Evolutionary conservation across 1,140 invertebrate genomes (phyloP), one percentile per base, ranked within the genome.

Genomic region (Coelopa frigida): DNA sequence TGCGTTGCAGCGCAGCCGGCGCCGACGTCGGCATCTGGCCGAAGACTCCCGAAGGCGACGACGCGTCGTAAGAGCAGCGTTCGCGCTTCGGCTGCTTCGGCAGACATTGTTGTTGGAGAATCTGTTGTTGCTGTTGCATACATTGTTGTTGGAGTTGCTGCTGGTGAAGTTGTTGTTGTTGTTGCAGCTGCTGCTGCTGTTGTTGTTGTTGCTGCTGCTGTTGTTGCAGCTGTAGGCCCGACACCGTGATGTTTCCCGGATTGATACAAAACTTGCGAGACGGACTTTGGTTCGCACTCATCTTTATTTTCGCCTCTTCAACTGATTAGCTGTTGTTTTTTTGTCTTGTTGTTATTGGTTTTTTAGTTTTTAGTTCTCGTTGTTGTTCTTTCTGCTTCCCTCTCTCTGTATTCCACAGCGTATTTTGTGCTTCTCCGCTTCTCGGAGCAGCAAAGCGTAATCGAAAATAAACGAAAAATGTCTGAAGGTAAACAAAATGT

Each of bases 131-230:
- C 17, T 40, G 15, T 39, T 23, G 10, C 5, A 14, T n/a, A 23
- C 21, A 18, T 14, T 29, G 39, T 29, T 14, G 5, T 42, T 42
- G 15, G 18, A 20, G 22, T 37, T 37, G 15, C 12, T n/a, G n/a
- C n/a, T n/a, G n/a, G n/a, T n/a, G n/a, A n/a, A n/a, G 14, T 29
- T 42, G 6, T 42, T 29, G 24, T 17, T 42, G 11, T 1, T 26
- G n/a, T 42, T 29, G 23, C 12, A n/a, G 6, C 21, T 26, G 11
- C 15, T 31, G 15, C 29, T 37, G 21, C 24, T 47, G 14, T 47
- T 18, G 18, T 45, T 45, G 26, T 35, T 33, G n/a, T 36, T 35
- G 32, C 48, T 55, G 47, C 44, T 48, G 41, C 32, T 51, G 39
- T 55, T 50, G 36, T 18, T 20, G 35, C 17, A 23, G 42, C 32